Base-by-base conservation (phyloP, 2,797 vertebrate species). In the Trachurus trachurus region DNA sequence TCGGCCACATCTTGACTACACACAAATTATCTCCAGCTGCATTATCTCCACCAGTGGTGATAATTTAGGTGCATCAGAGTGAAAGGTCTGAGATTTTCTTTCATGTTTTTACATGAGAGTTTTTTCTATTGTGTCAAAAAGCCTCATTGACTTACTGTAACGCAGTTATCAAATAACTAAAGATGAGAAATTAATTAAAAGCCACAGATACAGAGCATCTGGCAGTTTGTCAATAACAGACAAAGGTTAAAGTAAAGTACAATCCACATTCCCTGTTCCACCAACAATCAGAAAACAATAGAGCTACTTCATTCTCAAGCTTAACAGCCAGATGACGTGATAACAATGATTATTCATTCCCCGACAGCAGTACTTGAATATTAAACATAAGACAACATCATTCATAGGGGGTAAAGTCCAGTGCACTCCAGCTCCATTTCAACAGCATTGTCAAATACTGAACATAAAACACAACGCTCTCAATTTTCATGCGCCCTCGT, bases 401-500 rank as follows among this genome's bases (percentile, higher is more conserved):
- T 71, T 59, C 2, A 5, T 9, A 37, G 11, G 2, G 15, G n/a
- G 29, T 56, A 8, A 68, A 76, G 54, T 63, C 6, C 37, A 34
- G 9, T 22, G 19, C 52, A 53, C 66, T 71, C 22, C 57, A 61
- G 42, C 53, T 26, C 26, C 3, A 11, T 83, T 69, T 75, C 40
- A 80, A 59, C 1, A 76, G 26, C 54, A 42, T 66, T 34, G 21
- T 49, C 37, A 61, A 67, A 77, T 56, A 54, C 19, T 42, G 54
- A 76, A 61, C 60, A 61, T 37, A 47, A 69, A 44, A 60, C 59
- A 29, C 45, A 61, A 52, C 45, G 21, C 66, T 58, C 49, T 74
- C 13, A 3, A 10, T 74, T 68, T 73, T 52, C 37, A 37, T 78
- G 65, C 65, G 61, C 56, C 74, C 67, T 81, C 83, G 70, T 78